A percentile compares a stretch with the other conserved stretches of the same genome.
phyloP scores from a whole-genome alignment of 2,113 vertebrate genomes.

The Rhea pennata region DNA sequence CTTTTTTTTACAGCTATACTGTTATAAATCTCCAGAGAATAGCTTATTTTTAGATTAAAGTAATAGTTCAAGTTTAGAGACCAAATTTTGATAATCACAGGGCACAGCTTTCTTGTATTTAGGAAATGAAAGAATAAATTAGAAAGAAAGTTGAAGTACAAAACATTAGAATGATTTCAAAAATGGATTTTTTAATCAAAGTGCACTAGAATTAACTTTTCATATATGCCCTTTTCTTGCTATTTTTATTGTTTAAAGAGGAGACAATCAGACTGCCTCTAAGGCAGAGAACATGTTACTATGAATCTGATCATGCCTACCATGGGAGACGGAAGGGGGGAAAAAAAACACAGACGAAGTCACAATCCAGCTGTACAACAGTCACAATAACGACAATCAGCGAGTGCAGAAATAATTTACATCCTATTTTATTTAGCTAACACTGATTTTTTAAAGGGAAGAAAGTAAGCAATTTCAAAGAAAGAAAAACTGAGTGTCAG shows the following conservation, averaged over 20 bases:
- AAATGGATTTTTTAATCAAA: background rate
- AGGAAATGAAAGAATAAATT: background rate
- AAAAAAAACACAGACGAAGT: background rate
- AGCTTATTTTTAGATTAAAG: conserved; percentile 26
- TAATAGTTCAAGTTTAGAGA: background rate
- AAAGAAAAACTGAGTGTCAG: background rate
- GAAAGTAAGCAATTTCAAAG: background rate
- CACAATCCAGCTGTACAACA: background rate
- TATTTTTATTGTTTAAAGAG: background rate
- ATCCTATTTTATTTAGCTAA: background rate
- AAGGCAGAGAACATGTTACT: accelerated
- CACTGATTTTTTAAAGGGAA: background rate
- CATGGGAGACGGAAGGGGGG: background rate
- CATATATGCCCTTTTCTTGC: background rate
- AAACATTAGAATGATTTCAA: background rate
- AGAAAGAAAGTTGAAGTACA: background rate
- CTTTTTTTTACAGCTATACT: background rate
- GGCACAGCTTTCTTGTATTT: background rate
- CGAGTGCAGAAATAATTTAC: background rate
- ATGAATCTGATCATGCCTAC: background rate
- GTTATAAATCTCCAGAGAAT: background rate
- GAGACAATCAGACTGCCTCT: background rate
- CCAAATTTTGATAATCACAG: background rate
- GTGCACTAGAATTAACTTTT: background rate
- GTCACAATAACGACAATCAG: background rate